Evolutionary conservation across 2,113 vertebrate genomes (phyloP).

Genomic region (Hyperopisus bebe): DNA sequence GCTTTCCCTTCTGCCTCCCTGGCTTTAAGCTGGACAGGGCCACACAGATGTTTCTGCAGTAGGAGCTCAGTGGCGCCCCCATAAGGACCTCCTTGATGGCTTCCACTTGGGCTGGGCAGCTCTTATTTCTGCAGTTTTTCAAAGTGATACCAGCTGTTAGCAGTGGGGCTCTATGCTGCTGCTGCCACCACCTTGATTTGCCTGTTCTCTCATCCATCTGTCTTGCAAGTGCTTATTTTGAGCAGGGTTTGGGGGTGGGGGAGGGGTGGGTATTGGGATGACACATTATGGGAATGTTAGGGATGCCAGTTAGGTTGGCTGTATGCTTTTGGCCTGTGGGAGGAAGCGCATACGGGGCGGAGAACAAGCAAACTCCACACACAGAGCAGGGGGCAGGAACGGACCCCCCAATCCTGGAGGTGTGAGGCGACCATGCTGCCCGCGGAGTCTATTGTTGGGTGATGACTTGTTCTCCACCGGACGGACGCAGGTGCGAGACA

Average conservation of each 20-base stretch:
- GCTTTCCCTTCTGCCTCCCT: neutral
- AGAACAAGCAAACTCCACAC: neutral
- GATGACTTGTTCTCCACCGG: neutral
- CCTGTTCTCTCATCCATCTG: neutral
- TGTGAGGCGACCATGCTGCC: neutral
- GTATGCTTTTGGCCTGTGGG: neutral
- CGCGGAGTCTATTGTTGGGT: neutral
- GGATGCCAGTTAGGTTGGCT: neutral
- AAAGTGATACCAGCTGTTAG: neutral
- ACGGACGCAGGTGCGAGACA: neutral
- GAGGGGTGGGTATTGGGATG: neutral
- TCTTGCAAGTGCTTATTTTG: neutral
- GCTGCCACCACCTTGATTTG: neutral
- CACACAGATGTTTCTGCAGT: slow-evolving; percentile 13
- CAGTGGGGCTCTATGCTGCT: neutral
- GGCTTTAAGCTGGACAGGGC: slow-evolving; percentile 15
- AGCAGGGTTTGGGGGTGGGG: neutral
- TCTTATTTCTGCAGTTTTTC: neutral
- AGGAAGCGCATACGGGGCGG: neutral
- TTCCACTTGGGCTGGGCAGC: neutral
- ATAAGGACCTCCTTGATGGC: neutral
- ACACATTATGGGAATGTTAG: neutral
- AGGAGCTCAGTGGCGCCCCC: neutral
- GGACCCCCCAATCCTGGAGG: neutral
- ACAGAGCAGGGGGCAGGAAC: neutral